Evolutionary conservation across 2,797 vertebrate genomes (phyloP).

Genomic region (Holocentrus rufus): DNA sequence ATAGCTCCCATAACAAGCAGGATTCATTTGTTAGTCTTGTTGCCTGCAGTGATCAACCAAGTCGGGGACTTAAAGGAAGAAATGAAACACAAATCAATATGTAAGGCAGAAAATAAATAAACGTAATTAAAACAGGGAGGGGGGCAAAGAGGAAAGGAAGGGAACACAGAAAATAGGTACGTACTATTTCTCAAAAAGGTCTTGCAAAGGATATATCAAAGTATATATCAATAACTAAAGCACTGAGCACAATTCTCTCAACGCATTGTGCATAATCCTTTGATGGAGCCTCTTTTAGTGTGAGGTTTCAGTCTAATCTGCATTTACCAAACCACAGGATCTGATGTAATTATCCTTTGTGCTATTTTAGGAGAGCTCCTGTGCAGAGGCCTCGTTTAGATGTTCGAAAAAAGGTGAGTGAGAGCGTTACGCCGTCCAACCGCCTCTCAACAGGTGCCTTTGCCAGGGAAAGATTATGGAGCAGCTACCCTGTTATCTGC

Average conservation of each 20-base stretch:
- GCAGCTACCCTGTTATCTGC: conserved; percentile 62
- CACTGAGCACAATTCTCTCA: conserved; percentile 4
- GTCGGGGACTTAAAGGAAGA: conserved; percentile 52
- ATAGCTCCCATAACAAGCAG: conserved; percentile 54
- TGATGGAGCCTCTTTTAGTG: not conserved
- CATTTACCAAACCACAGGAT: conserved; percentile 32
- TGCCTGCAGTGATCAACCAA: conserved; percentile 68
- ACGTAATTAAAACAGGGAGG: conserved; percentile 66
- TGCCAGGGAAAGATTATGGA: conserved; percentile 58
- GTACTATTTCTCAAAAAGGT: not conserved
- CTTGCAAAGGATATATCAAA: no score
- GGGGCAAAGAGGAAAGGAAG: conserved; percentile 30
- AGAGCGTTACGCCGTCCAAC: conserved; percentile 7
- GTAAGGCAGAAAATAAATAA: conserved; percentile 67
- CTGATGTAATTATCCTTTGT: conserved; percentile 20
- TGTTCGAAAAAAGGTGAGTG: conserved; percentile 8
- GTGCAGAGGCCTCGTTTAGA: conserved; percentile 21
- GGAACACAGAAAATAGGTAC: not conserved
- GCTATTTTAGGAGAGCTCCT: conserved; percentile 18
- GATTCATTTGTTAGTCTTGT: conserved; percentile 75
- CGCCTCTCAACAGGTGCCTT: conserved; percentile 25
- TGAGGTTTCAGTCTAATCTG: conserved; percentile 29
- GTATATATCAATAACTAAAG: not conserved
- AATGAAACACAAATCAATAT: conserved; percentile 75
- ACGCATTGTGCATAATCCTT: conserved; percentile 14